A percentile compares a stretch with the other conserved stretches of the same genome.
Evolutionary conservation across 2,113 vertebrate genomes (phyloP).

Genomic region (Dendropsophus ebraccatus): DNA sequence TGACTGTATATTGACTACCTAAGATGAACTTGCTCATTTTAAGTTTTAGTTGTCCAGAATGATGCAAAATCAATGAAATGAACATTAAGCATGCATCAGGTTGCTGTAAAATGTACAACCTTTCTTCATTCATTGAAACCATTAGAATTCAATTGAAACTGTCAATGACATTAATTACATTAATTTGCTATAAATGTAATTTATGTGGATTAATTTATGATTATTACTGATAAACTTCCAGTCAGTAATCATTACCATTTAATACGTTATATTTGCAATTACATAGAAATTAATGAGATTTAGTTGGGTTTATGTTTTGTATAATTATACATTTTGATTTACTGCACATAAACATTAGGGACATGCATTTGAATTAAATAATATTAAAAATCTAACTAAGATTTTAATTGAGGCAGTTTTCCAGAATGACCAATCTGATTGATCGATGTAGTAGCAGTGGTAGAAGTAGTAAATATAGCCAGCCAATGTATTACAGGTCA

Average conservation of each 20-base stretch:
- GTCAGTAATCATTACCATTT: slow-evolving; percentile 22
- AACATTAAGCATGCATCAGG: neutral
- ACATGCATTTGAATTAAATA: slow-evolving; percentile 21
- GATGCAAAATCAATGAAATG: neutral
- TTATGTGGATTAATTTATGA: slow-evolving; percentile 23
- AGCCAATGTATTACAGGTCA: neutral
- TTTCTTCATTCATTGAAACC: neutral
- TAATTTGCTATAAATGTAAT: slow-evolving; percentile 21
- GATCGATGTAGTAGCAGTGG: neutral
- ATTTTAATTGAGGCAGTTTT: neutral
- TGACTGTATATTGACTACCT: neutral
- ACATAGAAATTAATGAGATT: slow-evolving; percentile 29
- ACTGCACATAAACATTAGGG: slow-evolving; percentile 18
- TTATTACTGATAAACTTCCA: slow-evolving; percentile 32
- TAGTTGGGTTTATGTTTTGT: slow-evolving; percentile 14
- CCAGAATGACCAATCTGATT: neutral
- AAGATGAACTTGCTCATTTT: neutral
- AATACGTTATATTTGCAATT: slow-evolving; percentile 24
- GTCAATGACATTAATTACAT: slow-evolving; percentile 34
- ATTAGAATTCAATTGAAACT: slow-evolving; percentile 16
- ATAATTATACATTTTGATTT: slow-evolving; percentile 28
- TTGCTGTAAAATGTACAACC: neutral
- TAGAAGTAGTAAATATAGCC: neutral
- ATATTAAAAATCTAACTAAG: neutral
- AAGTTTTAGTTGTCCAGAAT: neutral